Conservation (phyloP, 2,113 vertebrate genomes). For the Halcyon senegalensis region DNA sequence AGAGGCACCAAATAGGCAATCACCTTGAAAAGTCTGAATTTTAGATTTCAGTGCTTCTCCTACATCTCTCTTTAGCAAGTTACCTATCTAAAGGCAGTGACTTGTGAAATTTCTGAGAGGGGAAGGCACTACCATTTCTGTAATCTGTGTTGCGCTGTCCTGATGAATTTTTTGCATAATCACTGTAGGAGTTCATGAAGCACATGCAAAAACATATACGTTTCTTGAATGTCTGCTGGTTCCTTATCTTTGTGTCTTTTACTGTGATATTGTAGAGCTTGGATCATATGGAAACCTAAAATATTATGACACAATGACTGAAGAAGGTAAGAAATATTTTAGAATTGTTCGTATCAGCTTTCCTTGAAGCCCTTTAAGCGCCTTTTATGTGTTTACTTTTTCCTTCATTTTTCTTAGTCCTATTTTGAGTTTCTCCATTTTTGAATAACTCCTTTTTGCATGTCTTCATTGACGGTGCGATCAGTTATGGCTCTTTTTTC, state of each 20-base stretch:
- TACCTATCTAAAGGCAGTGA: neutral
- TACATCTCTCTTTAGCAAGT: neutral
- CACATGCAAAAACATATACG: constrained; percentile 72
- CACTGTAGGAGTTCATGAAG: constrained; percentile 75
- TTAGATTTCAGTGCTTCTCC: neutral
- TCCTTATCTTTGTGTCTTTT: constrained; percentile 96
- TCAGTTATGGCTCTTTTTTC: constrained; percentile 3
- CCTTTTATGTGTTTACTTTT: constrained; percentile 69
- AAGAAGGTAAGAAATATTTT: constrained; percentile 97
- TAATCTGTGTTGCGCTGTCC: constrained; percentile 60
- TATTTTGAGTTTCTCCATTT: constrained; percentile 51
- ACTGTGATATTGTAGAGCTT: constrained; percentile 98
- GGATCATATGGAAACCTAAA: constrained; percentile 99
- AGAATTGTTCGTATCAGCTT: constrained; percentile 79
- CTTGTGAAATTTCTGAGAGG: constrained; percentile 36
- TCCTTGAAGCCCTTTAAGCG: constrained; percentile 64
- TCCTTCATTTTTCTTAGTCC: constrained; percentile 56
- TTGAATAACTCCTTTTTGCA: constrained; percentile 59
- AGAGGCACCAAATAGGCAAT: neutral
- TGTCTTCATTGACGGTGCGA: constrained; percentile 79
- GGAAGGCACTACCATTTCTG: constrained; percentile 21
- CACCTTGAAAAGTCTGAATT: neutral
- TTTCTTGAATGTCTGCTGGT: constrained; percentile 85
- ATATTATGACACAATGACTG: constrained; percentile 99
- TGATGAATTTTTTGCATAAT: constrained; percentile 63